Base-by-base conservation (phyloP, 2,888 invertebrate genomes). In the Tetragonisca angustula region DNA sequence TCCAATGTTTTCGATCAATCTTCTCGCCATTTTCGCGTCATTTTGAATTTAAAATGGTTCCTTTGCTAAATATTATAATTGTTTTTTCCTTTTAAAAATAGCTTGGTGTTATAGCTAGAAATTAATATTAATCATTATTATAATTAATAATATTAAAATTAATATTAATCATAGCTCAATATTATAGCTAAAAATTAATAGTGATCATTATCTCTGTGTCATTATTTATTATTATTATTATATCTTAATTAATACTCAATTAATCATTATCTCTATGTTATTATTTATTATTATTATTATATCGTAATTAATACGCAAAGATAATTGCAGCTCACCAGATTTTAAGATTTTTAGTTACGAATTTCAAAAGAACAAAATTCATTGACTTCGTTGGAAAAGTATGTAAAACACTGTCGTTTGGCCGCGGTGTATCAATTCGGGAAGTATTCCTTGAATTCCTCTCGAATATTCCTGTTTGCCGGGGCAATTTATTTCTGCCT, bases 401-500 rank as follows among this genome's bases (percentile, higher is more conserved):
- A n/a, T n/a, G n/a, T 9, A 32, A 17, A 27, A 11, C 11, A 52
- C 24, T 62, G 61, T 72, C 54, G 5, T 17, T 54, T 27, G 11
- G 52, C 68, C 43, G 61, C 27, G 21, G 21, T n/a, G 32, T 9
- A 50, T 49, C 56, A 24, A 32, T 32, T 61, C 43, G 43, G 43
- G 43, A 49, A 81, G 62, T 65, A 50, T 50, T 32, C 49, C 24
- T 70, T 19, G 36, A 70, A 82, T 81, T 82, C 82, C 75, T 65
- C 67, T 1, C 32, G 81, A 70, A 81, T 75, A 82, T 75, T 71
- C 81, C 62, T 11, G 61, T n/a, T 43, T 50, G 67, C 15, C 19
- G 15, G 67, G 9, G 69, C 67, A 67, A 82, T 81, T 81, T 81
- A 82, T 82, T 74, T 43, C 81, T 56, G 72, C 76, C 71, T 54